Evolutionary conservation across 2,113 vertebrate species (phyloP), one percentile per base, ranked within the genome.

Genomic region (Percopsis transmontana): DNA sequence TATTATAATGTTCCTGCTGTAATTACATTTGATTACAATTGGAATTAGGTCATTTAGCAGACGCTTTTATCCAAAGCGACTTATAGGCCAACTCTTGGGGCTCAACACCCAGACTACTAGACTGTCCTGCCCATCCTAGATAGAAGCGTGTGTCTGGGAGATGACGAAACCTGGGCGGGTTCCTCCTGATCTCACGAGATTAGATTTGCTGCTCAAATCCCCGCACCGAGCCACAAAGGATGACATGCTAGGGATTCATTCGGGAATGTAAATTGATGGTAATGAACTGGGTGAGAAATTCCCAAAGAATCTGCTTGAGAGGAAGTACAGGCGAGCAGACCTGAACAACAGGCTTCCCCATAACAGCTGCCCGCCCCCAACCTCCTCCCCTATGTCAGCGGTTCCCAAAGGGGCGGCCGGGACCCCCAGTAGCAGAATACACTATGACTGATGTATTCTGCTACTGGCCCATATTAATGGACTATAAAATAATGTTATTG

Each of bases 41-140:
- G n/a, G n/a, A n/a, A n/a, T n/a, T n/a, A n/a, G n/a, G n/a, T n/a
- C n/a, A n/a, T n/a, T n/a, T n/a, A n/a, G n/a, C n/a, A n/a, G n/a
- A n/a, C n/a, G n/a, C n/a, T n/a, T n/a, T n/a, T n/a, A n/a, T n/a
- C n/a, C n/a, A n/a, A n/a, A n/a, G n/a, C n/a, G n/a, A n/a, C n/a
- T n/a, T n/a, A n/a, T n/a, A n/a, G n/a, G n/a, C n/a, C n/a, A n/a
- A n/a, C n/a, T n/a, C n/a, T n/a, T n/a, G n/a, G n/a, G n/a, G n/a
- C n/a, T n/a, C n/a, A n/a, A n/a, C n/a, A n/a, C n/a, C n/a, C n/a
- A n/a, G n/a, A n/a, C n/a, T n/a, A n/a, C n/a, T n/a, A n/a, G n/a
- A n/a, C n/a, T n/a, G n/a, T 83, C 66, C 85, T 77, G 75, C n/a
- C n/a, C n/a, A n/a, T n/a, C 85, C 63, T 84, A 72, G 76, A 48